Conservation (phyloP, 1,140 invertebrate species). For the Chrysoperla carnea region DNA sequence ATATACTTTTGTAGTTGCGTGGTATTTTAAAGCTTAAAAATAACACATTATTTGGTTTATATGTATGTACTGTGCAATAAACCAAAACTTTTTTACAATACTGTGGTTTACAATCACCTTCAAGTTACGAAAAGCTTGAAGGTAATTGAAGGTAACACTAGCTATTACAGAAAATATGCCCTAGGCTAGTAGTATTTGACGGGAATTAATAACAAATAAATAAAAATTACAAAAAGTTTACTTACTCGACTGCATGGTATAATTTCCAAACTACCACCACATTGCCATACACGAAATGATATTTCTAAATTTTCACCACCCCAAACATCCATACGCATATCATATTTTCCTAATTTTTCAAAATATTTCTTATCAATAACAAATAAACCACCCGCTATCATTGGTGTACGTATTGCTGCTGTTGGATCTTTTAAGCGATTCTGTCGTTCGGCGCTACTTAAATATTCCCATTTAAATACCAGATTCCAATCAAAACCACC, state of each 20-base stretch:
- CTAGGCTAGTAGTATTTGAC: too few relatives aligned
- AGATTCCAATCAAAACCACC: conserved; percentile 98
- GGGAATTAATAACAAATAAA: neutral
- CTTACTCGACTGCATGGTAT: conserved; percentile 76
- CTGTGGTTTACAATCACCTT: too few relatives aligned
- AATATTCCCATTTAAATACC: conserved; percentile 89
- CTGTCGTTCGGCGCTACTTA: conserved; percentile 65
- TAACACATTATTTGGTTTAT: too few relatives aligned
- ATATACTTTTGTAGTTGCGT: too few relatives aligned
- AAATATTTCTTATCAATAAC: conserved; percentile 86
- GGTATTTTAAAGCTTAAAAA: too few relatives aligned
- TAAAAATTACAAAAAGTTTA: neutral
- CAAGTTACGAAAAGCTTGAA: too few relatives aligned
- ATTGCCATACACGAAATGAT: conserved; percentile 84
- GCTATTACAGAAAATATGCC: too few relatives aligned
- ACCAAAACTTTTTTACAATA: too few relatives aligned
- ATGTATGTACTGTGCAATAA: too few relatives aligned
- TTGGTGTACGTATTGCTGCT: conserved; percentile 66
- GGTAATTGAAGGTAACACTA: too few relatives aligned
- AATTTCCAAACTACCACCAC: conserved; percentile 85
- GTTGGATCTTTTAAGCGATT: conserved; percentile 65
- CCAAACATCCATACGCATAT: conserved; percentile 97
- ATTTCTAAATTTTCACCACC: conserved; percentile 67
- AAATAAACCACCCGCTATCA: conserved; percentile 90
- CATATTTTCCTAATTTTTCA: conserved; percentile 87